Evolutionary conservation across 30 jellyfish, hydroid and myxozoan genomes (phyloP).

Genomic region (Hydra vulgaris): DNA sequence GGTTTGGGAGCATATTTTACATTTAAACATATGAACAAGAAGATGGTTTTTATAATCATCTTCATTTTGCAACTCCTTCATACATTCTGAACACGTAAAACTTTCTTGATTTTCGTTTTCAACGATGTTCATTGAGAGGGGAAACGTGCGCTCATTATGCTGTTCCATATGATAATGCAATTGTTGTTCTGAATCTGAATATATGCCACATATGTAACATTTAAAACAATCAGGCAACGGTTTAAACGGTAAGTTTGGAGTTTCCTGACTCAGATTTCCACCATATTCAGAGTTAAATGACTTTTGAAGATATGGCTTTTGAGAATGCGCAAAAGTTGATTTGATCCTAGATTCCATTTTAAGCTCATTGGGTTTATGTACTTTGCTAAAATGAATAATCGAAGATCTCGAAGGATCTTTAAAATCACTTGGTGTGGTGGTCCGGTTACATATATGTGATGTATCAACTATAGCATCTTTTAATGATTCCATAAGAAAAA

Average conservation of each 20-base stretch:
- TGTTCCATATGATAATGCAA: conserved; percentile 20
- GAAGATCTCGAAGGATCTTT: background rate
- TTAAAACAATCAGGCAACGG: background rate
- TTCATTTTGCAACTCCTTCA: background rate
- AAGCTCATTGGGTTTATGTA: background rate
- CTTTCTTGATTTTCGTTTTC: background rate
- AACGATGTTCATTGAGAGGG: background rate
- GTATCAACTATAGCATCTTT: background rate
- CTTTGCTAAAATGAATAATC: background rate
- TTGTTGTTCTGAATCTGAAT: conserved; percentile 23
- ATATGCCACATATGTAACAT: conserved; percentile 17
- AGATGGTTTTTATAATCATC: conserved; percentile 19
- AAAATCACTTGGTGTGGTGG: background rate
- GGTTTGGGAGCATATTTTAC: conserved; percentile 14
- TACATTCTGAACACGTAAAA: conserved; percentile 25
- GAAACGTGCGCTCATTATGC: conserved; percentile 1
- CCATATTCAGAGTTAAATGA: background rate
- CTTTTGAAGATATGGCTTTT: background rate
- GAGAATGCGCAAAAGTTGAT: background rate
- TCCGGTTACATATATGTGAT: background rate
- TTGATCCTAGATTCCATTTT: background rate
- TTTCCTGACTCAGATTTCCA: background rate
- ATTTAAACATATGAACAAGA: conserved; percentile 22
- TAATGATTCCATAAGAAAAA: background rate
- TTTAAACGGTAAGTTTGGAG: background rate